phyloP scores from a whole-genome alignment of 2,113 vertebrate genomes.

The Gallinago undulata region DNA sequence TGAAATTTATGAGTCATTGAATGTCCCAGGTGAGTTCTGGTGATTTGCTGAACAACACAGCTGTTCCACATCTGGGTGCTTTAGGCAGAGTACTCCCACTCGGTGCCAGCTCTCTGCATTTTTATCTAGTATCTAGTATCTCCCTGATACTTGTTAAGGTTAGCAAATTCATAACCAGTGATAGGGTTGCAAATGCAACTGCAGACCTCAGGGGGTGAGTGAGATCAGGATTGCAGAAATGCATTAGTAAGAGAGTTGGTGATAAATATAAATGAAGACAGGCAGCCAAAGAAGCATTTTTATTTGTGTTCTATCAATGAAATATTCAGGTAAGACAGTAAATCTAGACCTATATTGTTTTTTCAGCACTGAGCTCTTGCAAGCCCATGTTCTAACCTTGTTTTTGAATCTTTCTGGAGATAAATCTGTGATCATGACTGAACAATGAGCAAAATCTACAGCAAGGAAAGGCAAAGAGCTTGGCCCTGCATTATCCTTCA shows the following conservation, averaged over 20 bases:
- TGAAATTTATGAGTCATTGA: slow-evolving; percentile 34
- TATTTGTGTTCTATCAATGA: not conserved
- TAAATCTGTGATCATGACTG: not conserved
- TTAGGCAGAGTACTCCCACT: not conserved
- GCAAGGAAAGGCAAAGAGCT: not conserved
- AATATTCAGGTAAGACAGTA: not conserved
- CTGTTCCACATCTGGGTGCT: not conserved
- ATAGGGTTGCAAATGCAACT: not conserved
- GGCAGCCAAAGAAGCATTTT: not conserved
- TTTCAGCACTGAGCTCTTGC: not conserved
- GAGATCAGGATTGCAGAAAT: not conserved
- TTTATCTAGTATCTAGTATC: not conserved
- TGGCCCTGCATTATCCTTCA: not conserved
- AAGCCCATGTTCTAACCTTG: rapidly evolving
- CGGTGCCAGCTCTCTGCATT: not conserved
- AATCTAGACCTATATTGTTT: not conserved
- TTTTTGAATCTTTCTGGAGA: not conserved
- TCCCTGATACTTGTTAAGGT: not conserved
- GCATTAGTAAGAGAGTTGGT: not conserved
- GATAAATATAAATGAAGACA: not conserved
- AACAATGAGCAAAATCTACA: not conserved
- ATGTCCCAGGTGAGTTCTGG: slow-evolving; percentile 15
- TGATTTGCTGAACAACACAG: not conserved
- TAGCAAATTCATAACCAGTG: not conserved
- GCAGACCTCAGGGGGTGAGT: not conserved